Evolutionary conservation across 2,888 invertebrate species (phyloP).

Genomic region (Polyommatus iphigenia): DNA sequence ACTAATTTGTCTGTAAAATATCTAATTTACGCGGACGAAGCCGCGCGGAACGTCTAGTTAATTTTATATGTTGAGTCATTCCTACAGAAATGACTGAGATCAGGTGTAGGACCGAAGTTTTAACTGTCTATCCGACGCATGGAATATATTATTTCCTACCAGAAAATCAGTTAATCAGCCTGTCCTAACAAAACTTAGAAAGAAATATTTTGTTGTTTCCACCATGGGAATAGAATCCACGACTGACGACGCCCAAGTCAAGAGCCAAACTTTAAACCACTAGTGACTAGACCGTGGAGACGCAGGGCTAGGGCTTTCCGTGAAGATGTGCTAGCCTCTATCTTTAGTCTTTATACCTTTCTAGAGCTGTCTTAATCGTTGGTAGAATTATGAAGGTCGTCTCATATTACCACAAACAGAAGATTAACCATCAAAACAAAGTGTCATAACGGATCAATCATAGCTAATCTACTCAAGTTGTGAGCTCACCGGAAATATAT

Average conservation of each 20-base stretch:
- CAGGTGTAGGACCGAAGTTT: neutral
- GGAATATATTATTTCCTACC: too few relatives aligned
- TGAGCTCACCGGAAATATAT: slow-evolving; percentile 20
- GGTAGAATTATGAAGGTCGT: neutral
- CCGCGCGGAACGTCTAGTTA: too few relatives aligned
- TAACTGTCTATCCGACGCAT: neutral
- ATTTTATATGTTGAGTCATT: too few relatives aligned
- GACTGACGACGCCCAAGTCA: neutral
- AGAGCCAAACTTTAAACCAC: too few relatives aligned
- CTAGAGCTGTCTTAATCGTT: too few relatives aligned
- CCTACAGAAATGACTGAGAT: too few relatives aligned
- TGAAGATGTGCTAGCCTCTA: neutral
- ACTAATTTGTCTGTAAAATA: too few relatives aligned
- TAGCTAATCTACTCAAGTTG: neutral
- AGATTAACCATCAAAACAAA: neutral
- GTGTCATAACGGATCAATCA: neutral
- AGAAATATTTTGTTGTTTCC: neutral
- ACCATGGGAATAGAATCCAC: neutral
- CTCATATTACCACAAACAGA: neutral
- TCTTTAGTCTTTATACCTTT: neutral
- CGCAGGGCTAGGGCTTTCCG: neutral
- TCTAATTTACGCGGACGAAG: too few relatives aligned
- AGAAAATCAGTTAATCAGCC: neutral
- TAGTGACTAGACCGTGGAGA: too few relatives aligned
- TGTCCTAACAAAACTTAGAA: neutral